Evolutionary conservation across 2,797 vertebrate species (phyloP).

Genomic region (Hydrolagus colliei): DNA sequence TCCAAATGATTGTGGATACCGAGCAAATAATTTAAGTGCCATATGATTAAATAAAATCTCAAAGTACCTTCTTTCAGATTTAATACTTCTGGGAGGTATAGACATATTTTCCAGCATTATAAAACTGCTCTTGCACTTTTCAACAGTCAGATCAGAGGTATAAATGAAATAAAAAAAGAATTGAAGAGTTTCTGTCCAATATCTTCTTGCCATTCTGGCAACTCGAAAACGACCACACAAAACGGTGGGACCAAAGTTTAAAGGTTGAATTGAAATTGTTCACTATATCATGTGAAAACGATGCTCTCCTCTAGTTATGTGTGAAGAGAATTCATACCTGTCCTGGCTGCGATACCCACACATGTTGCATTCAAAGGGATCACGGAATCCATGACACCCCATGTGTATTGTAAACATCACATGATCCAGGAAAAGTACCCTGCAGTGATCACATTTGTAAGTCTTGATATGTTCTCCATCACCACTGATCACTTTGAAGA

Average conservation of each 20-base stretch:
- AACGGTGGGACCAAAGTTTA: neutral
- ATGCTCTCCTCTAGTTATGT: slow-evolving; percentile 93
- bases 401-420: slow-evolving; percentile 99
- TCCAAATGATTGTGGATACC: slow-evolving; percentile 1
- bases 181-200: neutral
- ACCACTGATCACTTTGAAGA: slow-evolving; percentile 78
- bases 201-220: neutral
- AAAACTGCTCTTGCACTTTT: neutral
- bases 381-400: slow-evolving; percentile 95
- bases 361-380: slow-evolving; percentile 97
- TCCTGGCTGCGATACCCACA: slow-evolving; percentile 94
- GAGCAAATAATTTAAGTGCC: slow-evolving; percentile 30
- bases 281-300: slow-evolving; percentile 66
- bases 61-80: slow-evolving; percentile 18
- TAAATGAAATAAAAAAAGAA: neutral
- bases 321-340: slow-evolving; percentile 95
- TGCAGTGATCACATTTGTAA: slow-evolving; percentile 87
- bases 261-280: neutral
- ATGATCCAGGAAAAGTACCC: slow-evolving; percentile 92
- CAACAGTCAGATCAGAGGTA: neutral
- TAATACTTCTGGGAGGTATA: slow-evolving; percentile 8
- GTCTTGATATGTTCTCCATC: slow-evolving; percentile 81
- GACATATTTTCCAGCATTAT: neutral
- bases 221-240: neutral
- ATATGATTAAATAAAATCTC: slow-evolving; percentile 25